Evolutionary conservation across 2,113 vertebrate genomes (phyloP), one percentile per base, ranked within the genome.

Genomic region (Ailurus styani): DNA sequence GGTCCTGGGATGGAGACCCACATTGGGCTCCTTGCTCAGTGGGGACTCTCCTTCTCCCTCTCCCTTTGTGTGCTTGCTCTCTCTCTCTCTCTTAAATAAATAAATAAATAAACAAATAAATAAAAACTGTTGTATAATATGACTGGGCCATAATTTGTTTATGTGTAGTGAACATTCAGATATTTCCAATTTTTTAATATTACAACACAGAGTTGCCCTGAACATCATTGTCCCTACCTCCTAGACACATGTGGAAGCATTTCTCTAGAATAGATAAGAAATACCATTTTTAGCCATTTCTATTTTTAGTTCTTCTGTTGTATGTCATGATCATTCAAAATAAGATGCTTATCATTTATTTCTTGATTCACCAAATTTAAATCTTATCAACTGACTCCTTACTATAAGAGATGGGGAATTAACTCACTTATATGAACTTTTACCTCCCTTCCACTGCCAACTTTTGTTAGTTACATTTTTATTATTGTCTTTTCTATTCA

Each of bases 331-430:
- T 89, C 6, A 60, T 92, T 97, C 85, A 90, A 84, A 96, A 92
- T 91, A 86, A 91, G 75, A 77, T 77, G 3, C 8, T 70, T 79
- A 90, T 84, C 18, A 81, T 87, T 89, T 93, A 70, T 81, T 94
- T 89, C 45, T 81, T 88, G 75, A 75, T 60, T 95, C 91, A n/a
- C 14, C 86, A 90, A 92, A 89, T 97, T 85, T 85, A 95, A 57
- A 93, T 82, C 45, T 91, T 93, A 90, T 83, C 66, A 40, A 40
- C 47, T 84, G n/a, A 90, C n/a, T 87, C 29, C 18, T 97, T 78
- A 45, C 52, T 66, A n/a, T 83, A 60, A 87, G 82, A 81, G 37
- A 93, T 73, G 17, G 77, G 34, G 25, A 72, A 93, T 91, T 91
- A 95, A 23, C 66, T 94, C 8, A 54, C 20, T 77, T 77, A 17